Conservation (phyloP, 2,113 vertebrate species). For the Blennius ocellaris region DNA sequence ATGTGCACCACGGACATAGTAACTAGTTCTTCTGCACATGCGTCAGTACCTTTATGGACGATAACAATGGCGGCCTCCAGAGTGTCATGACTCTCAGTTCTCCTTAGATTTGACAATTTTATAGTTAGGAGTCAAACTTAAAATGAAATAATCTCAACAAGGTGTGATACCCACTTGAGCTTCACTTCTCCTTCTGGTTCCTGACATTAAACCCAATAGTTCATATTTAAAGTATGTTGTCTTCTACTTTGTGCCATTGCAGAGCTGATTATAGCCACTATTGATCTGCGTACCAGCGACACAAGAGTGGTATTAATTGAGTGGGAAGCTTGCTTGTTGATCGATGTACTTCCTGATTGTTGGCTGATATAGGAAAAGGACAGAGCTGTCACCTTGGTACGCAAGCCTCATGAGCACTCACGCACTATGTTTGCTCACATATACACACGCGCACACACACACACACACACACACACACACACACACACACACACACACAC, state of each 20-base stretch:
- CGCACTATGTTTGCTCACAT: too few species aligned
- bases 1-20: too few species aligned
- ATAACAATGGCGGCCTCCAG: too few species aligned
- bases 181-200: not conserved
- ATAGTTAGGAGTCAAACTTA: too few species aligned
- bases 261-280: conserved; percentile 45
- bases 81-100: too few species aligned
- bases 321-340: conserved; percentile 21
- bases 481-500: conserved; percentile 3
- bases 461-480: conserved; percentile 6
- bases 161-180: not conserved
- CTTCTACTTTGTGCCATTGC: not conserved
- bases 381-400: conserved; percentile 24
- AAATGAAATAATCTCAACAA: not conserved
- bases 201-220: not conserved
- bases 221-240: not conserved
- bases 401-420: not conserved
- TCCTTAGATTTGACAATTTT: too few species aligned
- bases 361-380: conserved; percentile 35
- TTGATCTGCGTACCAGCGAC: conserved; percentile 48
- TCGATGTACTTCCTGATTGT: conserved; percentile 25
- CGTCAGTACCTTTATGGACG: too few species aligned
- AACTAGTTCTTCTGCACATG: too few species aligned
- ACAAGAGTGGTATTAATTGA: conserved; percentile 65
- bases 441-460: conserved; percentile 4